Conservation (phyloP, 2,113 vertebrate species). For the Sinocyclocheilus anophthalmus region DNA sequence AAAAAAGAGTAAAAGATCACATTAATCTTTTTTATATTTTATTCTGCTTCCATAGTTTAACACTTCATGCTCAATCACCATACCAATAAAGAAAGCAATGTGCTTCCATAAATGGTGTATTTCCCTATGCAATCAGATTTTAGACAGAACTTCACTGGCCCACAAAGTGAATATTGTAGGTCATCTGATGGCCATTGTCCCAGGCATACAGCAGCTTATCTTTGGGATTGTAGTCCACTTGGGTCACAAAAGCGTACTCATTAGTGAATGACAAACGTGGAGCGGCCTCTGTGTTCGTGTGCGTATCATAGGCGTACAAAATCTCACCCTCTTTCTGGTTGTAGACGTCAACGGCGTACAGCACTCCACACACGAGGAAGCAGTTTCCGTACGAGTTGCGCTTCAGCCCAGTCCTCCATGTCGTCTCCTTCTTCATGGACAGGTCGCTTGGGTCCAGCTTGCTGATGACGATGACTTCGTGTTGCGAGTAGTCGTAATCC, state of each 20-base stretch:
- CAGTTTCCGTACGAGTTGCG: conserved; percentile 93
- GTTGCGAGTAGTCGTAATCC: conserved; percentile 86
- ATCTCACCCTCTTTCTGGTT: conserved; percentile 89
- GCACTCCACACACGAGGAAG: conserved; percentile 93
- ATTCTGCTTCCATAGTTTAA: not conserved
- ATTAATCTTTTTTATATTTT: not conserved
- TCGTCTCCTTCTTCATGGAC: conserved; percentile 87
- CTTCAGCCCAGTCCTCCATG: conserved; percentile 89
- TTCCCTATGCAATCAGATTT: not conserved
- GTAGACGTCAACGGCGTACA: conserved; percentile 91
- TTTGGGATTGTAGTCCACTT: conserved; percentile 97
- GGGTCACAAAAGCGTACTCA: conserved; percentile 87
- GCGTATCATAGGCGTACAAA: conserved; percentile 92
- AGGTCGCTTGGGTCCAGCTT: conserved; percentile 90
- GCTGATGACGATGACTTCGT: conserved; percentile 91
- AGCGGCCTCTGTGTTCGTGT: conserved; percentile 87
- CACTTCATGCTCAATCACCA: not conserved
- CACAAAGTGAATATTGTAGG: conserved; percentile 86
- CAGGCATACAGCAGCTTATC: conserved; percentile 94
- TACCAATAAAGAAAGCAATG: not conserved
- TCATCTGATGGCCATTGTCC: conserved; percentile 97
- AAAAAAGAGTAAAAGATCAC: not conserved
- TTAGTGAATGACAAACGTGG: conserved; percentile 91
- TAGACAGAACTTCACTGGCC: conserved; percentile 71
- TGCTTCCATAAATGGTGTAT: not conserved